Evolutionary conservation across 2,113 vertebrate species (phyloP).

Genomic region (Oxygymnocypris stewartii): DNA sequence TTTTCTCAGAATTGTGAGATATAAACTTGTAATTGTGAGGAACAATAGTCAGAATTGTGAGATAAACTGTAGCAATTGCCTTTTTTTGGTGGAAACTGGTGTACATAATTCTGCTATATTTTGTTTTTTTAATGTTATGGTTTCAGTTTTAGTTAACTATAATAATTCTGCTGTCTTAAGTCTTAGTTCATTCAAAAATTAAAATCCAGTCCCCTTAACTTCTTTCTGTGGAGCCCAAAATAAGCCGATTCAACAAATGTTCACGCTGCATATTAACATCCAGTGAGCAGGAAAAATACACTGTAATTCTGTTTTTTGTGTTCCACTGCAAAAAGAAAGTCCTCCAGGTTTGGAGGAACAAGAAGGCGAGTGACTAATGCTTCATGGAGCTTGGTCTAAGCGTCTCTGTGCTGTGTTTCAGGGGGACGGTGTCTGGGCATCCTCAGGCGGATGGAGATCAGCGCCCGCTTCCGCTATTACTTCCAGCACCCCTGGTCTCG

Average conservation of each 20-base stretch:
- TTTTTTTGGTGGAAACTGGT: too few species aligned
- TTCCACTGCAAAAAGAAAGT: neutral
- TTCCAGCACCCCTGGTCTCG: constrained; percentile 99
- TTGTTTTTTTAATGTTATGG: too few species aligned
- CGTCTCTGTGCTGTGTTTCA: constrained; percentile 59
- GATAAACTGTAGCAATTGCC: too few species aligned
- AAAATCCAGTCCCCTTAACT: neutral
- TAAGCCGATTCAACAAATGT: neutral
- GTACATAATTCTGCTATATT: too few species aligned
- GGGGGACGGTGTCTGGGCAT: constrained; percentile 69
- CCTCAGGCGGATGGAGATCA: constrained; percentile 83
- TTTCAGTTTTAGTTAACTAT: too few species aligned
- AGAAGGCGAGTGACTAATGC: too few species aligned
- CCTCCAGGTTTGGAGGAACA: neutral
- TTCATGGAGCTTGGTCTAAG: too few species aligned
- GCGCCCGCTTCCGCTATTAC: constrained; percentile 92
- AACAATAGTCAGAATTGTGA: too few species aligned
- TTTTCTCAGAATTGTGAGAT: too few species aligned
- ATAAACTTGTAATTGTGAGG: too few species aligned
- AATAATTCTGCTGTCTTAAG: neutral
- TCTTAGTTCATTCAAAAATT: neutral
- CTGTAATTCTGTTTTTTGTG: neutral
- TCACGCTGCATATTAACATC: neutral
- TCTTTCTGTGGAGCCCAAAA: neutral
- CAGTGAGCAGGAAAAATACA: neutral